These are phyloP conservation scores for Coranthus polyacanthus DNA, from an alignment of 2,797 vertebrate species.

Conservation along the genomic window DNA sequence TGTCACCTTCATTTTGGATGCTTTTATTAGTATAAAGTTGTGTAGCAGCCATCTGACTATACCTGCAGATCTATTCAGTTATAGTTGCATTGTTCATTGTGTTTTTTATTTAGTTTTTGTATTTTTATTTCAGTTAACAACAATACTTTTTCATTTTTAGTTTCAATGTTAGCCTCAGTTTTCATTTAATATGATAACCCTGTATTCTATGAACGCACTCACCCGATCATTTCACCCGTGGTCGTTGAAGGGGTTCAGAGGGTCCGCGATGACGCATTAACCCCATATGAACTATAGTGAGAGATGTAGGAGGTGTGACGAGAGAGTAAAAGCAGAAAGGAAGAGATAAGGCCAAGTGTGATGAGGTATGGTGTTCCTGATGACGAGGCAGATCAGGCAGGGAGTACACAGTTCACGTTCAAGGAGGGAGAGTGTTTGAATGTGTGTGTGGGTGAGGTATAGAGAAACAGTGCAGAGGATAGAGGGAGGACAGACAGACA, in stretches of 20 bases:
- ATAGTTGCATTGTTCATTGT: no score
- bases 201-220: neutral
- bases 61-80: no score
- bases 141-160: no score
- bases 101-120: no score
- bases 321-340: conserved; percentile 58
- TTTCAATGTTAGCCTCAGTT: no score
- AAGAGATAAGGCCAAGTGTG: conserved; percentile 60
- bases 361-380: conserved; percentile 63
- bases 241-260: conserved; percentile 1
- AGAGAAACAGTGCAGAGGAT: conserved; percentile 52
- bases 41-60: no score
- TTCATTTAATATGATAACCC: no score
- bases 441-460: conserved; percentile 28
- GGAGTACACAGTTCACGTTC: conserved; percentile 31
- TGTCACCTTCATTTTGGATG: no score
- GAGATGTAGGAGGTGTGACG: conserved; percentile 52
- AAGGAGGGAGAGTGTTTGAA: conserved; percentile 2
- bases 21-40: no score
- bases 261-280: conserved; percentile 50
- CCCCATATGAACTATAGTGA: conserved; percentile 34
- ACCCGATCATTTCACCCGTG: conserved; percentile 1
- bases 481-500: conserved; percentile 57
- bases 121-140: no score
- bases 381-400: conserved; percentile 39